Conservation (phyloP, 1,140 invertebrate species). For the Meloidogyne chitwoodi region DNA sequence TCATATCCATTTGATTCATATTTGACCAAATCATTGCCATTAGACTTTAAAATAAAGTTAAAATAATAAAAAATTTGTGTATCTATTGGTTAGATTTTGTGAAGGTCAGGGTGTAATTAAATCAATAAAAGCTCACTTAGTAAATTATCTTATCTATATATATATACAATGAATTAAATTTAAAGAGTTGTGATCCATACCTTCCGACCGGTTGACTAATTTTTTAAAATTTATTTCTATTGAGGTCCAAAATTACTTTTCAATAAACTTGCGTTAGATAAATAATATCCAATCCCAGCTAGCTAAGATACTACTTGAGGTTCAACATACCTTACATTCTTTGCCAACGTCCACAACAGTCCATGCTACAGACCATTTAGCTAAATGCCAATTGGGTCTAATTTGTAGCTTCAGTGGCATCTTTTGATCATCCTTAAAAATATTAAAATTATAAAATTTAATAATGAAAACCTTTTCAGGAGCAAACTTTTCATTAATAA, state of each 20-base stretch:
- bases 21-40: neutral
- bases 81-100: too few relatives aligned
- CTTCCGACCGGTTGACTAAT: too few relatives aligned
- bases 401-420: neutral
- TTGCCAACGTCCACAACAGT: neutral
- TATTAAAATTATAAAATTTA: too few relatives aligned
- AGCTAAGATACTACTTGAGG: neutral
- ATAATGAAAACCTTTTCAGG: neutral
- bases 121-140: too few relatives aligned
- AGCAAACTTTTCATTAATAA: neutral
- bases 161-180: too few relatives aligned
- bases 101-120: too few relatives aligned
- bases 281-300: too few relatives aligned
- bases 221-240: too few relatives aligned
- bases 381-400: neutral
- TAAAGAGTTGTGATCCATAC: too few relatives aligned
- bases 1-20: neutral
- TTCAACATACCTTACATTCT: neutral
- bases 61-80: neutral
- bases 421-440: neutral
- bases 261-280: too few relatives aligned
- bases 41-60: neutral
- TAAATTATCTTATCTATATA: too few relatives aligned
- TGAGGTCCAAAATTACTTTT: too few relatives aligned
- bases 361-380: neutral